Evolutionary conservation across 2,888 invertebrate genomes (phyloP), one percentile per base, ranked within the genome.

Genomic region (Melolontha melolontha): DNA sequence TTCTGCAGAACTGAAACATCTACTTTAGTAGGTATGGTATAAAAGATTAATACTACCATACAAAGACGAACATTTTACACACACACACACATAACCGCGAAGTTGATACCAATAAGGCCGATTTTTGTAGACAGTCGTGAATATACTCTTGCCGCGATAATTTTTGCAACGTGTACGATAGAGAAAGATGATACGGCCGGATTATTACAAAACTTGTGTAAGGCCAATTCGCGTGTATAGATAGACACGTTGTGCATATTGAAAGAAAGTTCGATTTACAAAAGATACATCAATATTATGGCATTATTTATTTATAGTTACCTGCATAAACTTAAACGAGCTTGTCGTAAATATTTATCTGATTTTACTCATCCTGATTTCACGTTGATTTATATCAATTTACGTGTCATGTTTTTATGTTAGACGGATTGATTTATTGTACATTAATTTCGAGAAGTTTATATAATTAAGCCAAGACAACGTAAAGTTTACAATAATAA

Each of bases 1-100:
- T 69, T 68, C 57, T 64, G 67, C 69, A 69, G 71, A 72, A 72
- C 72, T 72, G n/a, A 71, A 72, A 66, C 71, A 71, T 69, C 27
- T 14, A 44, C 59, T 59, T 59, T 59, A 66, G 67, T 69, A 70
- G 70, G 67, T 70, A 72, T 70, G 69, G 69, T 72, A 70, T 71
- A 71, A 72, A 70, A 67, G 66, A 70, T 72, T 71, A 71, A 71
- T 72, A 68, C 70, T 71, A 70, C 67, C 64, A 64, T 64, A 64
- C 70, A 55, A n/a, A 44, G 29, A 47, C 47, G 16, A 8, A 47
- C 47, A 47, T 8, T 16, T 1, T 47, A 14, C 29, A 59, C 44
- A 47, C 16, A n/a, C 22, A 27, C 44, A 59, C 22, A 41, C 40
- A 55, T 17, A 55, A 41, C 42, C 42, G 39, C 57, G 12, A 29